Evolutionary conservation across 2,797 vertebrate genomes (phyloP), one percentile per base, ranked within the genome.

Genomic region (Zenarchopterus dispar): DNA sequence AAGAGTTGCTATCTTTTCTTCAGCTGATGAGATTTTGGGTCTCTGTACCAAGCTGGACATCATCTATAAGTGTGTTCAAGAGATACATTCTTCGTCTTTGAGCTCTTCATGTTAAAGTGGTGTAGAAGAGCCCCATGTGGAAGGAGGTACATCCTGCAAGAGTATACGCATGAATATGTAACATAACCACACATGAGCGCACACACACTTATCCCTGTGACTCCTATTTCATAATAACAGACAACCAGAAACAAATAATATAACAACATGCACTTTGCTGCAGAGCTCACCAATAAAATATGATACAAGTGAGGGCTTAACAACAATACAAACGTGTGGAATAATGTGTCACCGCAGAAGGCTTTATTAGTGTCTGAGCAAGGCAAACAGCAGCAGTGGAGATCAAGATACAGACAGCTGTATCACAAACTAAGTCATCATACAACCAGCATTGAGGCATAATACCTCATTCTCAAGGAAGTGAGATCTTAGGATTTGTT

Each of bases 211-310:
- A 54, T 24, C 42, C 33, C 23, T 62, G 65, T 78, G 11, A 48
- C 46, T 23, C 22, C 66, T n/a, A 17, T 73, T 78, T 68, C 70
- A 6, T 16, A 16, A 23, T 16, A 23, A 22, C 10, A 23, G 46
- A 8, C 70, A 74, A 61, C 54, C 57, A 71, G 67, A 78, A 31
- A 59, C 70, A 75, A 75, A 45, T 76, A 77, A 60, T 54, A 72
- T 69, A 73, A 81, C 70, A 73, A 81, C 70, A 36, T 36, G 33
- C 33, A 36, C 9, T 36, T 71, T 79, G 59, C 75, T 68, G 64
- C 68, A 42, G 42, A 31, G 55, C 70, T 65, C 50, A 48, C 70
- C 58, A 73, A 76, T 81, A 82, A 81, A 88, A 85, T 6, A 65
- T 51, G 78, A 77, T 36, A 13, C 11, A 36, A 55, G 28, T 58